A percentile compares a stretch with the other conserved stretches of the same genome.
phyloP scores from a whole-genome alignment of 2,113 vertebrate genomes.

The Mormoops blainvillei region DNA sequence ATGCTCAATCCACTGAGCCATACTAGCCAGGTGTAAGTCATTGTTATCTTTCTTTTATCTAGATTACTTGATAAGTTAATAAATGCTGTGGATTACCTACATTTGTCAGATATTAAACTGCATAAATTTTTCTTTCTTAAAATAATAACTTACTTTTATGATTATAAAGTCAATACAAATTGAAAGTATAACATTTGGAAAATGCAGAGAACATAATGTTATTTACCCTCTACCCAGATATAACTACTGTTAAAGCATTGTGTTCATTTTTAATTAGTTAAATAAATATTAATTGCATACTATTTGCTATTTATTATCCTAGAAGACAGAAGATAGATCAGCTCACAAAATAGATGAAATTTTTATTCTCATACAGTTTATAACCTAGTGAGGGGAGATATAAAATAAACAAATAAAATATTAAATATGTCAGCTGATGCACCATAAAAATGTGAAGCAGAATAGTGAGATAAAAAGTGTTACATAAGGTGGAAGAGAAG shows the following conservation, averaged over 20 bases:
- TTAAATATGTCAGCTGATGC: neutral
- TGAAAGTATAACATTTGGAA: neutral
- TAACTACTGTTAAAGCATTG: neutral
- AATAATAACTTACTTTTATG: neutral
- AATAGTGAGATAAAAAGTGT: neutral
- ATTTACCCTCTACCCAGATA: neutral
- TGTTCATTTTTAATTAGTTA: neutral
- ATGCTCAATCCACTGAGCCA: too few species aligned
- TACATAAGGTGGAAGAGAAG: neutral
- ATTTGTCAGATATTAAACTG: neutral
- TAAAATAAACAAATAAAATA: neutral
- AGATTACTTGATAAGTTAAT: neutral
- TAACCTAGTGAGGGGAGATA: neutral
- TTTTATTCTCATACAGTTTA: neutral
- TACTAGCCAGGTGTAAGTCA: neutral
- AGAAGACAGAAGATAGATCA: neutral
- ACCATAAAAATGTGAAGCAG: neutral
- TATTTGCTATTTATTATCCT: neutral
- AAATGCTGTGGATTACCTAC: neutral
- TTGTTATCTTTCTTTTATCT: neutral
- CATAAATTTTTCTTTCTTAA: neutral
- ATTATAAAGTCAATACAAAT: neutral
- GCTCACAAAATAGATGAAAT: neutral
- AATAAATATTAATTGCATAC: neutral
- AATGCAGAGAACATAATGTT: neutral